Conservation (phyloP, 2,113 vertebrate species). For the Aphyosemion australe region DNA sequence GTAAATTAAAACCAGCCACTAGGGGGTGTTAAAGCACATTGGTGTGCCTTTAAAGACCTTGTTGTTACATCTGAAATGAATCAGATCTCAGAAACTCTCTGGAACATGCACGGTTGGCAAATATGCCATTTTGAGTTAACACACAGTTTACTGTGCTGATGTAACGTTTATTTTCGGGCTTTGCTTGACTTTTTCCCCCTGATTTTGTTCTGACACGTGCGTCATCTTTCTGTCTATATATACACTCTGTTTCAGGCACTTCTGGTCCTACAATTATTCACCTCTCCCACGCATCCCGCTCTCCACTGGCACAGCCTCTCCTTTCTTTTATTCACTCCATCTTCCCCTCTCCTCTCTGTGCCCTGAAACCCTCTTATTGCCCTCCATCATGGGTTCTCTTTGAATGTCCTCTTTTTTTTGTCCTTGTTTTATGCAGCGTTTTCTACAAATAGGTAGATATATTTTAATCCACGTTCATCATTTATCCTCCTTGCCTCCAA, state of each 20-base stretch:
- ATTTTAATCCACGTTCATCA: slow-evolving; percentile 71
- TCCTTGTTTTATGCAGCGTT: slow-evolving; percentile 67
- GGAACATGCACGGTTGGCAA: slow-evolving; percentile 15
- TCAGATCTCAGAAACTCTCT: slow-evolving; percentile 6
- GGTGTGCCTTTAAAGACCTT: background rate
- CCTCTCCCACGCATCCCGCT: slow-evolving; percentile 50
- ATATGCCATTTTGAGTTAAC: slow-evolving; percentile 13
- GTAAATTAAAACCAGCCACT: no score
- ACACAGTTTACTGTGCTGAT: slow-evolving; percentile 20
- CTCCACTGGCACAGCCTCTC: slow-evolving; percentile 37
- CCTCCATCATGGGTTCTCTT: slow-evolving; percentile 44
- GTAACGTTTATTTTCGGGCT: slow-evolving; percentile 30
- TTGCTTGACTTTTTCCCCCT: slow-evolving; percentile 16
- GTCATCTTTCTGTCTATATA: slow-evolving; percentile 31
- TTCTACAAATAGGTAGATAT: slow-evolving; percentile 59
- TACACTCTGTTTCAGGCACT: slow-evolving; percentile 37
- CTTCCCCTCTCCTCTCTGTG: slow-evolving; percentile 32
- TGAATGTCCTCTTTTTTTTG: slow-evolving; percentile 60
- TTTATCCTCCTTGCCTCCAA: slow-evolving; percentile 59
- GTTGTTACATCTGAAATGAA: slow-evolving; percentile 11
- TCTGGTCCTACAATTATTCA: slow-evolving; percentile 20
- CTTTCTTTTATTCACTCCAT: slow-evolving; percentile 39
- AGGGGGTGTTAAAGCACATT: no score
- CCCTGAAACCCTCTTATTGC: slow-evolving; percentile 49
- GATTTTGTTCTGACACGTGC: slow-evolving; percentile 8